Evolutionary conservation across 2,888 invertebrate genomes (phyloP), one percentile per base, ranked within the genome.

Genomic region (Lithophane socia): DNA sequence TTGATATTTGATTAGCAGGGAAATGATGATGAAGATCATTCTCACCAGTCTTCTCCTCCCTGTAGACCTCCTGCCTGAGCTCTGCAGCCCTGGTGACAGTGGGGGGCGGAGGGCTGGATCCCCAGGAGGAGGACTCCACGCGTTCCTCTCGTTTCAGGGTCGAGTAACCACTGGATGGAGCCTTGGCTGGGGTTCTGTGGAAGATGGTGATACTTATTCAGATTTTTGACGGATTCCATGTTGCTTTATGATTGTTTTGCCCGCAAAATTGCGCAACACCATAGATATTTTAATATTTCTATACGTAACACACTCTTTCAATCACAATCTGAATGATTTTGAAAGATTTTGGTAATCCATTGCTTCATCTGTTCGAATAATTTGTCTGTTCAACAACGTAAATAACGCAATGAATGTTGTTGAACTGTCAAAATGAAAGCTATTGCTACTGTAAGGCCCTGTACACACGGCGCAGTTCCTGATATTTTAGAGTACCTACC

Each of bases 151-250:
- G 94, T 85, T 95, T 95, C 85, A 96, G 86, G 0, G 96, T 96
- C 1, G 96, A 96, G 89, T 96, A 96, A 10, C 96, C 96, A 77
- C 96, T 96, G 3, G 96, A 96, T 0, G 96, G 96, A 2, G 96
- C 94, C 77, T 96, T 96, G 1, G 87, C 91, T 60, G 96, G 94
- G 0, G 95, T 93, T 0, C 96, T 96, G 89, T 37, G 69, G 21
- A 24, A 12, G 37, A 1, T 0, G 63, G 9, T 16, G 0, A 13
- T 29, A 29, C 29, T 29, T 0, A 13, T 29, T 61, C 0, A 60
- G 7, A n/a, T 21, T 77, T 60, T 52, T 37, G 0, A 37, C 3
- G 3, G 12, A 16, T 29, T 16, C 8, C 7, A 29, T 21, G 12
- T 21, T 29, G 21, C 4, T 65, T 44, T 44, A 42, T 16, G 18